Evolutionary conservation across 2,888 invertebrate genomes (phyloP).

Genomic region (Drosophila robusta): DNA sequence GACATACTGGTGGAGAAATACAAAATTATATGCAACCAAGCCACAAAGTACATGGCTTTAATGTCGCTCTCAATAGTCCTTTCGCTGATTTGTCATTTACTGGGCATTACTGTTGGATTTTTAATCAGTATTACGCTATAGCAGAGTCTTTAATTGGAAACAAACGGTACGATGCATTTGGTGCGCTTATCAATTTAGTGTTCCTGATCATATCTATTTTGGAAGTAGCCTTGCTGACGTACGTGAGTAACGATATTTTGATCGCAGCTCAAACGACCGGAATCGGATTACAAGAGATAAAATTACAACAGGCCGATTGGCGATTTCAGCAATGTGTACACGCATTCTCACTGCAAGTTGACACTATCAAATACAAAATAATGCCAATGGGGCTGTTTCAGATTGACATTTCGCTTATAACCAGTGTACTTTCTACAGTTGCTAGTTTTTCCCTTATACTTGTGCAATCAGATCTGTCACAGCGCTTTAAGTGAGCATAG

Average conservation of each 20-base stretch:
- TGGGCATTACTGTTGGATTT: conserved; percentile 81
- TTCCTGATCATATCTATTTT: conserved; percentile 77
- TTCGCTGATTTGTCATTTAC: conserved; percentile 80
- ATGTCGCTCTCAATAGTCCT: conserved; percentile 70
- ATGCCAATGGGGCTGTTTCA: conserved; percentile 79
- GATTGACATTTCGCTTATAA: conserved; percentile 73
- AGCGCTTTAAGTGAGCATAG: conserved; percentile 65
- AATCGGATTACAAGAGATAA: conserved; percentile 71
- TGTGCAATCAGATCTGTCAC: conserved; percentile 82
- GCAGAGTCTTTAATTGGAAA: conserved; percentile 76
- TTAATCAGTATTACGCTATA: conserved; percentile 74
- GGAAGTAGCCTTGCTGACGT: conserved; percentile 73
- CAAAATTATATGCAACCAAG: conserved; percentile 53
- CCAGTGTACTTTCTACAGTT: conserved; percentile 76
- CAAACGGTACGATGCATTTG: conserved; percentile 74
- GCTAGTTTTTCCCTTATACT: conserved; percentile 82
- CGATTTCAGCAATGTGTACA: conserved; percentile 78
- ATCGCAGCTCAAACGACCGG: conserved; percentile 67
- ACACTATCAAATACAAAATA: conserved; percentile 70
- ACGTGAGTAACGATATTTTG: conserved; percentile 61
- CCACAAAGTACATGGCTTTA: conserved; percentile 57
- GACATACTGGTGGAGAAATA: conserved; percentile 74
- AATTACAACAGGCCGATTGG: conserved; percentile 69
- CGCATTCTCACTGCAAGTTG: conserved; percentile 73
- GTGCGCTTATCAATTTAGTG: conserved; percentile 74